A percentile compares a stretch with the other conserved stretches of the same genome.
These are phyloP conservation scores for Mongoloraphidia duomilia DNA, from an alignment of 2,888 invertebrate species.

Conservation along the genomic window DNA sequence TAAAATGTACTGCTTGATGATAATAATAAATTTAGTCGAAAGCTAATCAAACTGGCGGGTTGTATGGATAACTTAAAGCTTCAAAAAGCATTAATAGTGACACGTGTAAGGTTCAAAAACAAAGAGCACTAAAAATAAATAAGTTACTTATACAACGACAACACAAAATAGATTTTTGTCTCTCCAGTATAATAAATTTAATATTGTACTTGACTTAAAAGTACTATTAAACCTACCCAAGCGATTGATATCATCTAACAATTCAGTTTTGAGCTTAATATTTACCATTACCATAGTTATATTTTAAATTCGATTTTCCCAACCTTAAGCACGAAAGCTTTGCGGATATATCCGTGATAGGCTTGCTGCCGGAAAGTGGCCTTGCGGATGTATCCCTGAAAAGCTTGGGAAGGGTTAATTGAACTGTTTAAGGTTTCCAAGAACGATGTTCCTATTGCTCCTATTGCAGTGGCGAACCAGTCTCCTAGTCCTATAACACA, in stretches of 20 bases:
- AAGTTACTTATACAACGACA: too few species aligned
- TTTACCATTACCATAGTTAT: not conserved
- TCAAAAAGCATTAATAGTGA: too few species aligned
- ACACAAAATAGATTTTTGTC: too few species aligned
- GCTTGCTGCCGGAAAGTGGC: conserved; percentile 8
- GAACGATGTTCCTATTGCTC: not conserved
- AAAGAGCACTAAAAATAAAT: too few species aligned
- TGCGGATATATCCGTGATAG: conserved; percentile 8
- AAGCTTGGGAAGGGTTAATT: conserved; percentile 9
- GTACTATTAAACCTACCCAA: conserved; percentile 9
- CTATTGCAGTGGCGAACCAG: not conserved
- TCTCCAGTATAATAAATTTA: too few species aligned
- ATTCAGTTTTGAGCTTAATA: not conserved
- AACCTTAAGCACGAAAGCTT: conserved; percentile 8
- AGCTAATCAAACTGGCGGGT: too few species aligned
- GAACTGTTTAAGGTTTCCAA: conserved; percentile 4
- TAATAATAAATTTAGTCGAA: too few species aligned
- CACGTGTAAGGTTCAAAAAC: too few species aligned
- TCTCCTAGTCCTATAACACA: not conserved
- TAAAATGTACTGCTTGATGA: too few species aligned
- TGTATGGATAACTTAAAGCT: too few species aligned
- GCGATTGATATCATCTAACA: conserved; percentile 1
- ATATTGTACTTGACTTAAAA: not conserved
- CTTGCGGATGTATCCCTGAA: conserved; percentile 9
- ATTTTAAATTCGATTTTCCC: conserved; percentile 3